Evolutionary conservation across 2,888 invertebrate species (phyloP).

Genomic region (Drosophila anomelani): DNA sequence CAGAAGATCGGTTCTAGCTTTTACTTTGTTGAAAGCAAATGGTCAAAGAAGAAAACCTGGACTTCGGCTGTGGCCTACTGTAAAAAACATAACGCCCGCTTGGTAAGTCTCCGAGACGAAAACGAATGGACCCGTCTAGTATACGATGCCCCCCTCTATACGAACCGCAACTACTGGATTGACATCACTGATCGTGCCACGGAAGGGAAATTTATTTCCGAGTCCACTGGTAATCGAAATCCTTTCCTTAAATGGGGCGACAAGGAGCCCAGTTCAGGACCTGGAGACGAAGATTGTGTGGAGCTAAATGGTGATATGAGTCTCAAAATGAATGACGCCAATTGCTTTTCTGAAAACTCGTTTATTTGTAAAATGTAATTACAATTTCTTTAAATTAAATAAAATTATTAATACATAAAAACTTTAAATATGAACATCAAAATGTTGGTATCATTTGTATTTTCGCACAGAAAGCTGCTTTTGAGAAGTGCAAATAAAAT

Average conservation of each 20-base stretch:
- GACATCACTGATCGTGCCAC: not conserved
- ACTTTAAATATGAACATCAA: too few relatives aligned
- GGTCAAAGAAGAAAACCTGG: not conserved
- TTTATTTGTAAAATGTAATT: too few relatives aligned
- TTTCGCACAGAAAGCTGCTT: too few relatives aligned
- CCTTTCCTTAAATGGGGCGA: not conserved
- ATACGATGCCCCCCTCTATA: too few relatives aligned
- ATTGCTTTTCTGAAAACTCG: too few relatives aligned
- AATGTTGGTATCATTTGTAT: too few relatives aligned
- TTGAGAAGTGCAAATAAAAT: too few relatives aligned
- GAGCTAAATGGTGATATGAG: too few relatives aligned
- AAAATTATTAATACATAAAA: too few relatives aligned
- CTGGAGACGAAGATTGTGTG: not conserved
- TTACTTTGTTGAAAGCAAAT: not conserved
- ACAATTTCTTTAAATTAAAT: too few relatives aligned
- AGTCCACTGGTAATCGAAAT: too few relatives aligned
- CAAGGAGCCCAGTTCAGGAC: not conserved
- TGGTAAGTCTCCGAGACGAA: not conserved
- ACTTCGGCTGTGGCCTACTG: not conserved
- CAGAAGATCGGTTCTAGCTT: not conserved
- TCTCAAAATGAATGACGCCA: not conserved
- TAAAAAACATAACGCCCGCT: not conserved
- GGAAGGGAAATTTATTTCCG: too few relatives aligned
- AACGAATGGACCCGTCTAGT: conserved; percentile 1
- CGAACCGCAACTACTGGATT: not conserved